Percentiles rank a stretch among this genome's conserved stretches.
Evolutionary conservation across 1,140 invertebrate species (phyloP).

Genomic region (Nixonia krombeini): DNA sequence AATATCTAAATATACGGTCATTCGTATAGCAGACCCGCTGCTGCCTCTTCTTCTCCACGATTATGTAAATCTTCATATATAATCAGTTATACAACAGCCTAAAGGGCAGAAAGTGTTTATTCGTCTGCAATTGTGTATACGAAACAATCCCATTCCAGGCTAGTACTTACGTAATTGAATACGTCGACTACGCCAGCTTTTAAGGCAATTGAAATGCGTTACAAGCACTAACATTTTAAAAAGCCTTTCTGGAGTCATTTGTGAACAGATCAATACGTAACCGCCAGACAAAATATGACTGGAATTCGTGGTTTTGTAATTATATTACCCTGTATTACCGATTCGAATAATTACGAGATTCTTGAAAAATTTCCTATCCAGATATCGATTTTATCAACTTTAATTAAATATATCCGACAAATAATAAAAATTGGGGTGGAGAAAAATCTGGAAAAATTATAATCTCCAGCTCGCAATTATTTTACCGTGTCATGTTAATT

Average conservation of each 20-base stretch:
- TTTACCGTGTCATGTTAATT: too few relatives aligned
- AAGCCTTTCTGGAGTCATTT: not conserved
- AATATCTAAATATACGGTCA: not conserved
- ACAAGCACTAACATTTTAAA: conserved; percentile 5
- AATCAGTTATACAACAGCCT: conserved; percentile 17
- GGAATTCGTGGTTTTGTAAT: too few relatives aligned
- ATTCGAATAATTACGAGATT: too few relatives aligned
- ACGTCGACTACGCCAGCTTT: conserved; percentile 1
- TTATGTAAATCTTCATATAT: conserved; percentile 20
- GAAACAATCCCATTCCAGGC: conserved; percentile 1
- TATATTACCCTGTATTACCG: too few relatives aligned
- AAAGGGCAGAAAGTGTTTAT: conserved; percentile 1
- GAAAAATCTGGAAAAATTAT: too few relatives aligned
- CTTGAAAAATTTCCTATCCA: too few relatives aligned
- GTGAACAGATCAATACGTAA: not conserved
- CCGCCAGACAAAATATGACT: not conserved
- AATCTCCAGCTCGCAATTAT: too few relatives aligned
- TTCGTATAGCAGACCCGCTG: conserved; percentile 10
- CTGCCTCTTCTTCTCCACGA: not conserved
- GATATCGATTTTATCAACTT: too few relatives aligned
- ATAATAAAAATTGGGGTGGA: too few relatives aligned
- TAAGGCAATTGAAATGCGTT: conserved; percentile 5
- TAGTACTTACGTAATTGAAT: conserved; percentile 7
- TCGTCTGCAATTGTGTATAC: conserved; percentile 21
- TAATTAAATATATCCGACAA: too few relatives aligned